Conservation (phyloP, 2,113 vertebrate genomes). For the Cyprinodon variegatus region DNA sequence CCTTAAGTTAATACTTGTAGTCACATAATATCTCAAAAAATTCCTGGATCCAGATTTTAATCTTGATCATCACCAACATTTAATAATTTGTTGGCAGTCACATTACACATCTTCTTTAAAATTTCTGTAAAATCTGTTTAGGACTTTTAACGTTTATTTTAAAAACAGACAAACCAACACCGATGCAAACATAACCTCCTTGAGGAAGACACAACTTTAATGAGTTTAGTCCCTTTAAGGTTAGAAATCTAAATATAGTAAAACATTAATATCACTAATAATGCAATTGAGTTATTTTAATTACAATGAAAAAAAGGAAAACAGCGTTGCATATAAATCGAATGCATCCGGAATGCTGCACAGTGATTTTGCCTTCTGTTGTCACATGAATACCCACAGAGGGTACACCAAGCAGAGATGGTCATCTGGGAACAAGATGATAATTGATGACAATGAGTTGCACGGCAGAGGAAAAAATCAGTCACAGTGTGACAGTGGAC, state of each 20-base stretch:
- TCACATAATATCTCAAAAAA: too few relatives aligned
- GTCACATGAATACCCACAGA: slow-evolving; percentile 22
- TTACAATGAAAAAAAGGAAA: not conserved
- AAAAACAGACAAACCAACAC: too few relatives aligned
- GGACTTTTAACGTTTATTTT: too few relatives aligned
- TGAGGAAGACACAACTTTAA: too few relatives aligned
- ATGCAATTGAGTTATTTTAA: not conserved
- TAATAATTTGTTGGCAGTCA: too few relatives aligned
- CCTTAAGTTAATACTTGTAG: too few relatives aligned
- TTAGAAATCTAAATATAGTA: not conserved
- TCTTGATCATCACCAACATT: too few relatives aligned
- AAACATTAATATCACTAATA: not conserved
- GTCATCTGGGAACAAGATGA: slow-evolving; percentile 62
- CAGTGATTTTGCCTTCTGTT: slow-evolving; percentile 34
- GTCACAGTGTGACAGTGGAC: slow-evolving; percentile 61
- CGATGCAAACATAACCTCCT: too few relatives aligned
- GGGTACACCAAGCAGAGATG: slow-evolving; percentile 37
- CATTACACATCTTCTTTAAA: too few relatives aligned
- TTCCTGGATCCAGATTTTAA: too few relatives aligned
- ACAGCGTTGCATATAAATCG: slow-evolving; percentile 4
- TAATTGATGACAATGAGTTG: slow-evolving; percentile 70
- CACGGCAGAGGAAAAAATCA: slow-evolving; percentile 41
- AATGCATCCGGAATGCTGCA: slow-evolving; percentile 14
- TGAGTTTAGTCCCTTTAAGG: not conserved
- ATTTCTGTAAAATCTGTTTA: too few relatives aligned